Percentiles rank a stretch among this genome's conserved stretches.
Evolutionary conservation across 2,113 vertebrate genomes (phyloP).

Genomic region (Atlantisia rogersi): DNA sequence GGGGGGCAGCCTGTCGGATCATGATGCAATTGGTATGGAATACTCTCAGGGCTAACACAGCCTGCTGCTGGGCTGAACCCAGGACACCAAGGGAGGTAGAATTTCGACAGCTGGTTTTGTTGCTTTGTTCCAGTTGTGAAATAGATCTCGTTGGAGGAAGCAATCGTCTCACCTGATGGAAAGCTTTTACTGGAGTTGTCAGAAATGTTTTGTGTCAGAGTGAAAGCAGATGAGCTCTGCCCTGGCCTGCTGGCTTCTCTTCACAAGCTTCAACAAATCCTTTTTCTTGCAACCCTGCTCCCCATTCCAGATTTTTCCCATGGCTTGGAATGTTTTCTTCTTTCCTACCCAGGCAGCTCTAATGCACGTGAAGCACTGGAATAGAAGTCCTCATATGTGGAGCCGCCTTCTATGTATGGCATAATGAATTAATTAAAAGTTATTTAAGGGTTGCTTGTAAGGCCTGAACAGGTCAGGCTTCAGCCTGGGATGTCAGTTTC

Average conservation of each 20-base stretch:
- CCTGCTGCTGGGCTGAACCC: too few relatives aligned
- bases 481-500: accelerated
- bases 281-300: neutral
- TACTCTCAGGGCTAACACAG: too few relatives aligned
- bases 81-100: neutral
- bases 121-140: neutral
- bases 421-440: neutral
- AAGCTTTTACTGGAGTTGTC: neutral
- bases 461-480: neutral
- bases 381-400: neutral
- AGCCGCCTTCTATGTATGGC: neutral
- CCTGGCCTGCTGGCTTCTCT: neutral
- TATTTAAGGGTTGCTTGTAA: neutral
- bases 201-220: neutral
- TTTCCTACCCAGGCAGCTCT: neutral
- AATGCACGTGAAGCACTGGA: neutral
- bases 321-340: neutral
- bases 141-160: neutral
- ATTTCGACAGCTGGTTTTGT: neutral
- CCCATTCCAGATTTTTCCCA: neutral
- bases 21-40: too few relatives aligned
- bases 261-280: neutral
- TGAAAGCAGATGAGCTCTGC: neutral
- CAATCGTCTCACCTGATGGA: neutral
- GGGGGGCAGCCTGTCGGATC: too few relatives aligned